These are phyloP conservation scores for Ascidia mentula DNA, from an alignment of 23 tunicate genomes.

Conservation along the genomic window DNA sequence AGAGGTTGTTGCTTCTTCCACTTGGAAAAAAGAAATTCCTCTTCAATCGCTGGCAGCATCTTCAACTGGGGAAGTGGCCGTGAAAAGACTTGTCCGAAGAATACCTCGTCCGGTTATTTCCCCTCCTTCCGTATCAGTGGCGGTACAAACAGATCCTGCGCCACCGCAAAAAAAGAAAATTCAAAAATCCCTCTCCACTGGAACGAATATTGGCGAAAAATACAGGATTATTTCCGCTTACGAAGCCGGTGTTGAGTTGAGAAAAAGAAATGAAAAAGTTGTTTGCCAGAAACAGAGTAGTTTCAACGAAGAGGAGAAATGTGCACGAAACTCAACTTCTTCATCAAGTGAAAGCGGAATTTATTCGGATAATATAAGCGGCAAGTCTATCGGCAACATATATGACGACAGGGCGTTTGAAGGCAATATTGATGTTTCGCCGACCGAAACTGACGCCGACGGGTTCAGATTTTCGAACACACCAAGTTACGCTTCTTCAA, in stretches of 20 bases:
- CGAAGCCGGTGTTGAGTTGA: neutral
- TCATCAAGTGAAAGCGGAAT: constrained; percentile 8
- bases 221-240: neutral
- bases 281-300: neutral
- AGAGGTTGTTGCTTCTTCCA: too few relatives aligned
- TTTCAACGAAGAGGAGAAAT: neutral
- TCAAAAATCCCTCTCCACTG: neutral
- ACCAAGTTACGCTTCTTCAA: neutral
- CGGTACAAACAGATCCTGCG: neutral
- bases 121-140: neutral
- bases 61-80: neutral
- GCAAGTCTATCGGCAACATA: neutral
- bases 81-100: neutral
- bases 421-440: neutral
- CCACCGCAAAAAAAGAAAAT: neutral
- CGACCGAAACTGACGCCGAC: neutral
- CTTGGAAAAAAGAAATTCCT: too few relatives aligned
- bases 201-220: neutral
- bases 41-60: neutral
- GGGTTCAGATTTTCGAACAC: neutral
- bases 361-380: neutral
- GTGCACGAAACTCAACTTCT: neutral
- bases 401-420: neutral
- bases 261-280: neutral
- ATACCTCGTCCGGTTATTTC: neutral